phyloP scores from a whole-genome alignment of 2,113 vertebrate genomes.

The Engystomops pustulosus region DNA sequence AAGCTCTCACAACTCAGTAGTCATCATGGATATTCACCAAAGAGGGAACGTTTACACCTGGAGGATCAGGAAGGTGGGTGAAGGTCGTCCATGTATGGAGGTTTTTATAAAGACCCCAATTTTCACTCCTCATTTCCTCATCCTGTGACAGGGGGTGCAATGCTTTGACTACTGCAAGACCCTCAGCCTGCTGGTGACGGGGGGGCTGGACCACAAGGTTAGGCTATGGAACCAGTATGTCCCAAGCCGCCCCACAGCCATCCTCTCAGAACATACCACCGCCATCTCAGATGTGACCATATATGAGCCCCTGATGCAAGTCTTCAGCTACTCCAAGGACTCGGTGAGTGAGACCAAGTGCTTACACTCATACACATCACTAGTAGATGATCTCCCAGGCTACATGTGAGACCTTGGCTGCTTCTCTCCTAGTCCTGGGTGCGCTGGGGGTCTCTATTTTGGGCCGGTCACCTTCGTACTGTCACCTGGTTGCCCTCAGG shows the following conservation, averaged over 20 bases:
- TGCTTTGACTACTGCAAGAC: conserved; percentile 68
- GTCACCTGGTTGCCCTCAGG: no score
- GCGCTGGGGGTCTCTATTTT: no score
- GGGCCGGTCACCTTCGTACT: no score
- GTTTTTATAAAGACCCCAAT: no score
- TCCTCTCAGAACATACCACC: conserved; percentile 63
- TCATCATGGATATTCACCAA: conserved; percentile 61
- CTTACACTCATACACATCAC: no score
- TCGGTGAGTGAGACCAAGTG: conserved; percentile 60
- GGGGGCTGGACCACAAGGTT: conserved; percentile 54
- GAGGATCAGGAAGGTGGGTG: conserved; percentile 5
- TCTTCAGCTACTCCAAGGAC: conserved; percentile 70
- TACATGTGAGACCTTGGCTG: no score
- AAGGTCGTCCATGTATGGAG: background rate
- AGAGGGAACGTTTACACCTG: conserved; percentile 62
- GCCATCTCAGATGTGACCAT: conserved; percentile 62
- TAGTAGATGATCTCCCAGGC: background rate
- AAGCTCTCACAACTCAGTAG: conserved; percentile 62
- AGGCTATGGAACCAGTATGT: conserved; percentile 65
- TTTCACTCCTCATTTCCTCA: background rate
- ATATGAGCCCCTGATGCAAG: conserved; percentile 60
- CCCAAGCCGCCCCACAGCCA: conserved; percentile 59
- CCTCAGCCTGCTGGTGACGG: conserved; percentile 65
- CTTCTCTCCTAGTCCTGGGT: no score
- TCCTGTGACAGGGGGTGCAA: conserved; percentile 38